Conservation (phyloP, 2,113 vertebrate species). For the Pelusios castaneus region DNA sequence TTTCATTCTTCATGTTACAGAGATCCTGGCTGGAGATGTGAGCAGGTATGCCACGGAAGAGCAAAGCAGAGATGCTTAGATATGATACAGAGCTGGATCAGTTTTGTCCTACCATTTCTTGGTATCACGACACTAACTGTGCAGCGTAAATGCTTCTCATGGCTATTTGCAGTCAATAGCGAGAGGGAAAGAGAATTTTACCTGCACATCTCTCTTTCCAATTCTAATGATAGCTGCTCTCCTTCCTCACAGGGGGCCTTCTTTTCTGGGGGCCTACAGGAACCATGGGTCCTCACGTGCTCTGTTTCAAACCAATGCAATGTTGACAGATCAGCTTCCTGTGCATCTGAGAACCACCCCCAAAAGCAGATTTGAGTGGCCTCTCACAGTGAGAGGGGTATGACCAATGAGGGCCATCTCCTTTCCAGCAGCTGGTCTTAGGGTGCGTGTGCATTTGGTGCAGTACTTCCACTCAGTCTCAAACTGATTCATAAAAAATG, state of each 20-base stretch:
- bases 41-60: neutral
- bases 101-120: neutral
- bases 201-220: neutral
- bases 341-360: neutral
- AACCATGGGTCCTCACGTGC: neutral
- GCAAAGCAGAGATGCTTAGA: neutral
- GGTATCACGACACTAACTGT: neutral
- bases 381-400: neutral
- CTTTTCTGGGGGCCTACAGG: neutral
- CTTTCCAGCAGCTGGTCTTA: neutral
- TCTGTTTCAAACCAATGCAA: neutral
- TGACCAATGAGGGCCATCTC: neutral
- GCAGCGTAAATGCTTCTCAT: neutral
- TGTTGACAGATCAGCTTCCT: neutral
- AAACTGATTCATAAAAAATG: neutral
- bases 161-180: neutral
- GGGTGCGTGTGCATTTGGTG: neutral
- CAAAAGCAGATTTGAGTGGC: rapidly evolving
- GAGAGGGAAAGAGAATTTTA: neutral
- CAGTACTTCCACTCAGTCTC: neutral
- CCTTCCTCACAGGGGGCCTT: neutral
- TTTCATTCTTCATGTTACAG: neutral
- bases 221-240: neutral
- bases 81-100: neutral
- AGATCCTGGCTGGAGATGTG: neutral